Base-by-base conservation (phyloP, 2,797 vertebrate genomes). In the Delichon dasypus region DNA sequence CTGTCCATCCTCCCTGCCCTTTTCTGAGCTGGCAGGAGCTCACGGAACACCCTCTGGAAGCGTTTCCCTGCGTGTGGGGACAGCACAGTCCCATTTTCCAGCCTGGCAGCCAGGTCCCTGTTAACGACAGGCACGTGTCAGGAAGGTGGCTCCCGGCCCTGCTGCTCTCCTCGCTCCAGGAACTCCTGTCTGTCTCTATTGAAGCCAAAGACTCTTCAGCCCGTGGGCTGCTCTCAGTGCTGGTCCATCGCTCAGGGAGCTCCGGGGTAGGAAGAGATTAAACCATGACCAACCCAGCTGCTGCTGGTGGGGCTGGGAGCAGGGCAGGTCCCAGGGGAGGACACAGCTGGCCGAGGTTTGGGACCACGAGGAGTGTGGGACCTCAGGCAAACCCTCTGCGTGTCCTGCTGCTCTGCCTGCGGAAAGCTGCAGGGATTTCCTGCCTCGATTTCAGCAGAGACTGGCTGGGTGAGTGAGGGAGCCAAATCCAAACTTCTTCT, bases 41-140 rank as follows among this genome's bases (percentile, higher is more conserved):
- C 17, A 1, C 18, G 42, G 29, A 4, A 3, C 8, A 1, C 3
- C 10, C 25, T 26, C 32, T 36, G 54, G 75, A 16, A 61, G 51
- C 21, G 12, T 45, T 47, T 66, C 44, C 30, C 13, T 3, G 7
- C 5, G 29, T 10, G 38, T 66, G 22, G 76, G 67, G 68, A 30
- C 38, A 73, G 53, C 16, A 0, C 44, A 44, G 70, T 2, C 36
- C 44, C n/a, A 2, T 47, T 79, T 57, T 36, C 78, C 84, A 88
- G 38, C 47, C 4, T 34, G 51, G 68, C 64, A 88, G 82, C 22
- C 60, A 32, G 48, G 36, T n/a, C 72, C 72, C 55, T 10, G 16
- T 9, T 22, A 18, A 12, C 1, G n/a, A 30, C 34, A 51, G 30
- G 21, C 64, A 36, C 4, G 0, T 54, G 81, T 34, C 1, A 0